Evolutionary conservation across 2,113 vertebrate species (phyloP).

Genomic region (Labrus mixtus): DNA sequence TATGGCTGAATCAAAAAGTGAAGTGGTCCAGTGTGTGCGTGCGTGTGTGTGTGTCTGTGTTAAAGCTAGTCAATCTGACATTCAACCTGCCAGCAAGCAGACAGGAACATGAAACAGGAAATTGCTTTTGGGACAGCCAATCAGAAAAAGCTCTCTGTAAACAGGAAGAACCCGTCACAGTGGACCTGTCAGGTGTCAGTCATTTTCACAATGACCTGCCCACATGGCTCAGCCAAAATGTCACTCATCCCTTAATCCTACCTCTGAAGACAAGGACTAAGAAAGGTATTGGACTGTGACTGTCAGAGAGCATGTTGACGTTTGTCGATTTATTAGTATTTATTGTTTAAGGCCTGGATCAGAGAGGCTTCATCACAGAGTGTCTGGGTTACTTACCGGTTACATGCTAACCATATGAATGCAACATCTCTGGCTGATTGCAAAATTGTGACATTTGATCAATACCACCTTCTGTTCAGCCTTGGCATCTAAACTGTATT

Average conservation of each 20-base stretch:
- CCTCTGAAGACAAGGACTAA: conserved; percentile 44
- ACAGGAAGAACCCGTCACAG: conserved; percentile 78
- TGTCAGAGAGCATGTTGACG: conserved; percentile 4
- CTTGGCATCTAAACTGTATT: too few relatives aligned
- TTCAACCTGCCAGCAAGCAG: conserved; percentile 69
- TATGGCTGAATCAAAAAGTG: neutral
- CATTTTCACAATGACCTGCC: conserved; percentile 77
- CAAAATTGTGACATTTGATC: neutral
- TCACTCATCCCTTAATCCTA: conserved; percentile 71
- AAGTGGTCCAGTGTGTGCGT: neutral
- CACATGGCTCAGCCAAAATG: conserved; percentile 57
- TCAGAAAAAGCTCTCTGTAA: conserved; percentile 75
- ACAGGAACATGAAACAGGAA: conserved; percentile 83
- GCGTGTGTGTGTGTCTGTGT: conserved; percentile 28
- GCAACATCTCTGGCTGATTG: neutral
- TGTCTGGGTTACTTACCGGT: neutral
- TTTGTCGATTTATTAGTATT: neutral
- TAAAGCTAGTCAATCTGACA: conserved; percentile 69
- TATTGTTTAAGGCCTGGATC: neutral
- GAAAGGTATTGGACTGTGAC: conserved; percentile 14
- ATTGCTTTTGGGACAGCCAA: conserved; percentile 82
- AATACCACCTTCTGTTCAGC: too few relatives aligned
- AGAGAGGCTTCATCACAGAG: conserved; percentile 7
- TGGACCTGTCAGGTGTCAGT: conserved; percentile 78
- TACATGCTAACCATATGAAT: neutral